These are phyloP conservation scores for Netelia fuscicornis DNA, from an alignment of 2,888 invertebrate species.

Conservation along the genomic window DNA sequence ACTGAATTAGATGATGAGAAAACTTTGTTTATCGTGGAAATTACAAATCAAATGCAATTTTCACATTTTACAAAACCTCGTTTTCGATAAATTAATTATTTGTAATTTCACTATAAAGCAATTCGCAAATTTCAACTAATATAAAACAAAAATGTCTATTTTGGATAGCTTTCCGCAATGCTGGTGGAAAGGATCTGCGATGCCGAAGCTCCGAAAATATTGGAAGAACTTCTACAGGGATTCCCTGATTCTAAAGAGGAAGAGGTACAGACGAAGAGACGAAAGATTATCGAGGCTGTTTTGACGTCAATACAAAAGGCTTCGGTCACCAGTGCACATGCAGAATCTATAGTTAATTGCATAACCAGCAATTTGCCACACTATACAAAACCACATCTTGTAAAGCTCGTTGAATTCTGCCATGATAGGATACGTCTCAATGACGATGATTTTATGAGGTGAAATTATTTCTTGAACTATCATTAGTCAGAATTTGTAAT, in stretches of 20 bases:
- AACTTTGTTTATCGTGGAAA: too few relatives aligned
- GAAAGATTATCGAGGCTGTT: constrained; percentile 80
- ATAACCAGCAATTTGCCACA: constrained; percentile 86
- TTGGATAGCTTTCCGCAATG: constrained; percentile 77
- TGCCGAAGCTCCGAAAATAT: constrained; percentile 76
- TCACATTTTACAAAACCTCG: neutral
- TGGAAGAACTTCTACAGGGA: constrained; percentile 78
- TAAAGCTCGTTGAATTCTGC: constrained; percentile 87
- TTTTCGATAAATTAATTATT: too few relatives aligned
- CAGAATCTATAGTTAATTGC: constrained; percentile 85
- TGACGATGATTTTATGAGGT: constrained; percentile 86
- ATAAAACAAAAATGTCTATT: neutral
- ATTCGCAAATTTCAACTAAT: neutral
- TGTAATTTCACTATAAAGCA: too few relatives aligned
- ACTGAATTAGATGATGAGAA: too few relatives aligned
- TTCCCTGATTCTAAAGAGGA: constrained; percentile 74
- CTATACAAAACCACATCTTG: constrained; percentile 86
- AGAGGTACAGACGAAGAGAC: constrained; percentile 76
- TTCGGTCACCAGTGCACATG: constrained; percentile 83
- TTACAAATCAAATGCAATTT: neutral
- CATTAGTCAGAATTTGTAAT: neutral
- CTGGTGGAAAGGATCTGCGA: constrained; percentile 76
- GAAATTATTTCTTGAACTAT: constrained; percentile 42
- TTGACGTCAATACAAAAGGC: constrained; percentile 83
- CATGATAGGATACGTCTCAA: constrained; percentile 86